phyloP scores from a whole-genome alignment of 2,797 vertebrate genomes.

The Muscicapa striata region DNA sequence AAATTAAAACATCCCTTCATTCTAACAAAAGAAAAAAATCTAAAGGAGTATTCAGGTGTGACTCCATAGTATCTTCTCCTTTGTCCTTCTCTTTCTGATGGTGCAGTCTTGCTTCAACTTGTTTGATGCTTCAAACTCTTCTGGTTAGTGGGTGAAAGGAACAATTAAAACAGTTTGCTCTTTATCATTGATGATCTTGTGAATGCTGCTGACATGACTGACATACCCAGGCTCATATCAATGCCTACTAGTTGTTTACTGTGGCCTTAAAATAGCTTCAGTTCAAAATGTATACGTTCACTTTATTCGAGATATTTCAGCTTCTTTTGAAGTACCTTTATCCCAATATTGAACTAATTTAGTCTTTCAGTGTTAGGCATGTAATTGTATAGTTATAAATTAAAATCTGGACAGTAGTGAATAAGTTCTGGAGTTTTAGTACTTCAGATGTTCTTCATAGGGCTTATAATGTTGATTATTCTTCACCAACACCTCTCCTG shows the following conservation, averaged over 20 bases:
- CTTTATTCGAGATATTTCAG: neutral
- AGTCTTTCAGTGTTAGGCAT: neutral
- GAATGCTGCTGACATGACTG: accelerated
- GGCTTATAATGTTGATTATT: neutral
- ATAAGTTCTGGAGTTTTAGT: neutral
- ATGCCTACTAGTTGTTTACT: neutral
- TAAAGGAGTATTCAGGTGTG: neutral
- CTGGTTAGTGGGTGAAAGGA: neutral
- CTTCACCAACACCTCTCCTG: neutral
- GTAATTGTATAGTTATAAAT: neutral
- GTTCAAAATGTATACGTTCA: neutral
- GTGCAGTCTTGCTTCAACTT: neutral
- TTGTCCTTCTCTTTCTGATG: neutral
- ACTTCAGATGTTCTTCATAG: neutral
- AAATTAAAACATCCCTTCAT: neutral
- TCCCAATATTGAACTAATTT: neutral
- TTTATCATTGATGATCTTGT: neutral
- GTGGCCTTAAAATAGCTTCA: neutral
- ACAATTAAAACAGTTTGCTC: neutral
- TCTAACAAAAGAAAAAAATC: neutral
- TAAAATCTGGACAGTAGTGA: neutral
- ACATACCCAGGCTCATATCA: neutral
- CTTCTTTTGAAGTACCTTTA: neutral
- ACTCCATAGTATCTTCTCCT: neutral
- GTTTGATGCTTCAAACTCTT: neutral